Conservation (phyloP, 2,113 vertebrate species). For the Paracanthobrama guichenoti region DNA sequence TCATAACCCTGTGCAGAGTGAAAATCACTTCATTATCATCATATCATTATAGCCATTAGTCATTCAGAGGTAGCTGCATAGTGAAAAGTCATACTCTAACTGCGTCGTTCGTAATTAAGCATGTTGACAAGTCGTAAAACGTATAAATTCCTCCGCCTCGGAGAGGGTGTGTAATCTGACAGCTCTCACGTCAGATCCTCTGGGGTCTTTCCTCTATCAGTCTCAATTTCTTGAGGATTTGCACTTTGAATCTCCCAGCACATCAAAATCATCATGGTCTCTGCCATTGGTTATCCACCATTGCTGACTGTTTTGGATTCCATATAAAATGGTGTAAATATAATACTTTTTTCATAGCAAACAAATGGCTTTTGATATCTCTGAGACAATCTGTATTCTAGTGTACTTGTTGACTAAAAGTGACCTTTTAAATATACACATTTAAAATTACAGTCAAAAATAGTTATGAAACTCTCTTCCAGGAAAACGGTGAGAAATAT, state of each 20-base stretch:
- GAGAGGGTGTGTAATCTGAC: background rate
- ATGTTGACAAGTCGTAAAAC: conserved; percentile 2
- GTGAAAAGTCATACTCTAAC: conserved; percentile 18
- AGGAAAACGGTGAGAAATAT: background rate
- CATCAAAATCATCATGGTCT: background rate
- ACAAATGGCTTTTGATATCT: too few species aligned
- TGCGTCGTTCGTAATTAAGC: background rate
- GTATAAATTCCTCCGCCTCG: background rate
- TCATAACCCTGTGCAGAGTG: conserved; percentile 13
- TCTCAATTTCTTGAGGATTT: background rate
- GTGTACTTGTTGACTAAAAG: background rate
- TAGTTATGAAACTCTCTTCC: background rate
- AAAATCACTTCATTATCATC: conserved; percentile 28
- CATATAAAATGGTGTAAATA: background rate
- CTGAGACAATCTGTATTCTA: background rate
- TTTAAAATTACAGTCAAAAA: background rate
- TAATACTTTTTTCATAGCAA: too few species aligned
- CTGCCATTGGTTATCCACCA: background rate
- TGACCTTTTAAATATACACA: background rate
- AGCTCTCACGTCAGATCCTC: background rate
- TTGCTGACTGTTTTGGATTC: background rate
- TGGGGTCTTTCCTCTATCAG: background rate
- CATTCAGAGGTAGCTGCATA: background rate
- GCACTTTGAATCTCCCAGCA: background rate
- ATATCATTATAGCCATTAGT: conserved; percentile 19